Percentiles rank a stretch among this genome's conserved stretches.
phyloP scores from a whole-genome alignment of 2,113 vertebrate species.

The Dendropsophus ebraccatus region DNA sequence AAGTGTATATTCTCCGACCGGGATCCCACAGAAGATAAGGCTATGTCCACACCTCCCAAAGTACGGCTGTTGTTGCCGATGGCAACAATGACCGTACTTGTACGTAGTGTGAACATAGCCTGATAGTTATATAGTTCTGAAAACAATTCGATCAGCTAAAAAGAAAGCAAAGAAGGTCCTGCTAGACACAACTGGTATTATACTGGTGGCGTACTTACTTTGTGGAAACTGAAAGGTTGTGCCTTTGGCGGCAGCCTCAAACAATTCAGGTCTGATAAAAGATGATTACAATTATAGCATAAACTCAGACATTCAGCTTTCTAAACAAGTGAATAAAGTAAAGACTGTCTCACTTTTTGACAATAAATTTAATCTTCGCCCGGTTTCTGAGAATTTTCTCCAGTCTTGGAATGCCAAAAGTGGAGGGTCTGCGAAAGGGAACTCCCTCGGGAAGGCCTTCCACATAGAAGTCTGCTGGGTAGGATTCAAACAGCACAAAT shows the following conservation, averaged over 20 bases:
- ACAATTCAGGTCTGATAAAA: constrained; percentile 74
- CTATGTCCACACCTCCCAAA: too few relatives aligned
- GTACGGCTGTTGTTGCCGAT: too few relatives aligned
- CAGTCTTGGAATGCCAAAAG: constrained; percentile 81
- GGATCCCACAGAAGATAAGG: too few relatives aligned
- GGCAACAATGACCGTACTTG: too few relatives aligned
- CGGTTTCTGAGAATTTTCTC: constrained; percentile 81
- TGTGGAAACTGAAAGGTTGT: constrained; percentile 65
- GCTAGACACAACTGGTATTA: not conserved
- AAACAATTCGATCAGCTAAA: not conserved
- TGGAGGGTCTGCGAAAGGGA: constrained; percentile 77
- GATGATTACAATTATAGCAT: constrained; percentile 60
- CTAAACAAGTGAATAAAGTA: not conserved
- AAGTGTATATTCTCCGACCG: too few relatives aligned
- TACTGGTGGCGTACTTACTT: constrained; percentile 68
- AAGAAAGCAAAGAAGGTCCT: not conserved
- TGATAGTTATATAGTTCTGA: too few relatives aligned
- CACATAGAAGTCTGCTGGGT: constrained; percentile 73
- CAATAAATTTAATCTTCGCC: constrained; percentile 78
- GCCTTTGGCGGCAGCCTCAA: constrained; percentile 76
- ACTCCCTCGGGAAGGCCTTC: constrained; percentile 80
- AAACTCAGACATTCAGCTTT: not conserved
- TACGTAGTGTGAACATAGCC: too few relatives aligned
- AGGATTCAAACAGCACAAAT: constrained; percentile 76
- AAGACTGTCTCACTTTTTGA: constrained; percentile 76